Conservation (phyloP, 2,888 invertebrate species). For the Spodoptera littoralis region DNA sequence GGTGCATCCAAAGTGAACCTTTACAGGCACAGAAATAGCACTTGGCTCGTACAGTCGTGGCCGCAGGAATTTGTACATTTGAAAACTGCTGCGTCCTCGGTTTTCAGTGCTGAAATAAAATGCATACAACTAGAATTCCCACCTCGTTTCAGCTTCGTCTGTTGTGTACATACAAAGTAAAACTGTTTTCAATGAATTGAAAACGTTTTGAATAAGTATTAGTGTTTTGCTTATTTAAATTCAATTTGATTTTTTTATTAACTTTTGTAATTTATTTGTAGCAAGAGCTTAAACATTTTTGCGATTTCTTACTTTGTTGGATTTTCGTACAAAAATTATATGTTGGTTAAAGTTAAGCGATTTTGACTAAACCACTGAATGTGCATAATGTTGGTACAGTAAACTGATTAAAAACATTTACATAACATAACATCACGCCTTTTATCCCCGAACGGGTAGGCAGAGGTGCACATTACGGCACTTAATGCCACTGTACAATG, state of each 20-base stretch:
- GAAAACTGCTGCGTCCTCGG: not conserved
- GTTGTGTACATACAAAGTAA: not conserved
- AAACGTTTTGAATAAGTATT: conserved; percentile 14
- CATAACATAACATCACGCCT: too few relatives aligned
- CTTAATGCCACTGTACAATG: too few relatives aligned
- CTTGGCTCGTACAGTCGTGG: not conserved
- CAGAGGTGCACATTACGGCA: too few relatives aligned
- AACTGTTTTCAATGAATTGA: conserved; percentile 23
- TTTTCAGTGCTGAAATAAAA: conserved; percentile 16
- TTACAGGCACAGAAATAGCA: not conserved
- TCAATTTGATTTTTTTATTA: not conserved
- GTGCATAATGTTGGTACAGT: too few relatives aligned
- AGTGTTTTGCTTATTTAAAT: conserved; percentile 11
- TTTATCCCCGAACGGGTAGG: too few relatives aligned
- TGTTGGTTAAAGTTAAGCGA: too few relatives aligned
- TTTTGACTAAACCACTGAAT: too few relatives aligned
- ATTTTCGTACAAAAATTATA: too few relatives aligned
- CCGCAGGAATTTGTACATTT: conserved; percentile 4
- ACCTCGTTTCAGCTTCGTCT: conserved; percentile 10
- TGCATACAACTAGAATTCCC: conserved; percentile 10
- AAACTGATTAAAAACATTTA: too few relatives aligned
- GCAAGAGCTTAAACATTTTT: too few relatives aligned
- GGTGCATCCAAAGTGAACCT: too few relatives aligned
- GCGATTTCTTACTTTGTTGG: too few relatives aligned
- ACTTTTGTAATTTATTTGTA: not conserved